Conservation (phyloP, 2,888 invertebrate species). For the Trachelus stipa region DNA sequence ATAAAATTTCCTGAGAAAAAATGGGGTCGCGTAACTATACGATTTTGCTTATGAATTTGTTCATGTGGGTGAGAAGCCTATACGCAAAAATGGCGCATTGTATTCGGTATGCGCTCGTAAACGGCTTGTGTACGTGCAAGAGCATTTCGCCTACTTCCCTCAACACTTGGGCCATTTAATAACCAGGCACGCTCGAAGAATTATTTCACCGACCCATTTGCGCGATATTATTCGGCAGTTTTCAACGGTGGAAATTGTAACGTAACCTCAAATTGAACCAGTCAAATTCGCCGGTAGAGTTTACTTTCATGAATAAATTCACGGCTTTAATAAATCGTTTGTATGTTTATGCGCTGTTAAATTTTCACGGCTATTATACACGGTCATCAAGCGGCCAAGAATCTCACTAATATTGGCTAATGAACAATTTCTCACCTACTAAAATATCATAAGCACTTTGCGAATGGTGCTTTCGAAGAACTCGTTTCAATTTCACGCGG, state of each 20-base stretch:
- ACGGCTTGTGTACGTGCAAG: neutral
- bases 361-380: conserved; percentile 2
- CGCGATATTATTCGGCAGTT: conserved; percentile 16
- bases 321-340: conserved; percentile 17
- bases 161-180: conserved; percentile 15
- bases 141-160: neutral
- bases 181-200: conserved; percentile 13
- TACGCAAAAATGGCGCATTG: neutral
- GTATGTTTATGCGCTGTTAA: conserved; percentile 13
- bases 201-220: conserved; percentile 16
- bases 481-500: neutral
- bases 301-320: conserved; percentile 20
- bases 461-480: neutral
- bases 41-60: neutral
- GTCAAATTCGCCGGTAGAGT: conserved; percentile 1
- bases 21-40: neutral
- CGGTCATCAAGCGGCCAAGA: neutral
- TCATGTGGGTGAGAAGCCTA: neutral
- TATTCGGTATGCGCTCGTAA: neutral
- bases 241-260: conserved; percentile 10
- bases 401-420: conserved; percentile 1
- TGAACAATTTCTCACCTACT: neutral
- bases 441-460: neutral
- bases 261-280: conserved; percentile 14
- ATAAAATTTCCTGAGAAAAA: neutral